Evolutionary conservation across 2,888 invertebrate genomes (phyloP).

Genomic region (Tetranychus piercei): DNA sequence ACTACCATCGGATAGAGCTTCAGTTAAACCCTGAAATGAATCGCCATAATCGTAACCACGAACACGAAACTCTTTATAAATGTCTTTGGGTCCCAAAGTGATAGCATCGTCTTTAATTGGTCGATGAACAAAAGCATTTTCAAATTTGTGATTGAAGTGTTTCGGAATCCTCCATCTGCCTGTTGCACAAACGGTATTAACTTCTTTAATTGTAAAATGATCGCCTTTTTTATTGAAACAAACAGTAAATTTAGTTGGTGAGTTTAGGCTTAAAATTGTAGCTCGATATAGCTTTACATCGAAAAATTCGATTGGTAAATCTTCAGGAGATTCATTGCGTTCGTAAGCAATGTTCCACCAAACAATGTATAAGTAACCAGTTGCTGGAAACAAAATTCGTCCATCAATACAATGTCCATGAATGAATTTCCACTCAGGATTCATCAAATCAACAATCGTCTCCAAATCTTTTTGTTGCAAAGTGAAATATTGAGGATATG

Average conservation of each 20-base stretch:
- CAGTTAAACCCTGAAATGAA: slow-evolving; percentile 63
- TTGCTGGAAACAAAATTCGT: slow-evolving; percentile 38
- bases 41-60: slow-evolving; percentile 70
- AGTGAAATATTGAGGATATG: slow-evolving; percentile 36
- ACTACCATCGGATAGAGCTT: slow-evolving; percentile 51
- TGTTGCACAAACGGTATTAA: slow-evolving; percentile 31
- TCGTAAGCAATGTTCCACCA: slow-evolving; percentile 51
- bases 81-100: slow-evolving; percentile 37
- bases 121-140: background rate
- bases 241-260: slow-evolving; percentile 32
- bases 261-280: slow-evolving; percentile 40
- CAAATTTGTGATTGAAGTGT: slow-evolving; percentile 8
- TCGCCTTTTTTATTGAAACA: slow-evolving; percentile 32
- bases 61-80: slow-evolving; percentile 66
- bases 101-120: slow-evolving; percentile 16
- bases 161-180: slow-evolving; percentile 29
- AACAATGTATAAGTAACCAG: slow-evolving; percentile 41
- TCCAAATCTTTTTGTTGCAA: background rate
- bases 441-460: slow-evolving; percentile 38
- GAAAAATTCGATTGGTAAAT: slow-evolving; percentile 34
- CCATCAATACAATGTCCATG: slow-evolving; percentile 46
- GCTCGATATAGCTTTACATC: slow-evolving; percentile 37
- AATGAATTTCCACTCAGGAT: slow-evolving; percentile 39
- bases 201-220: slow-evolving; percentile 34
- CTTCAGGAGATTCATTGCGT: background rate